Base-by-base conservation (phyloP, 2,113 vertebrate species). In the Catharus fuscescens region DNA sequence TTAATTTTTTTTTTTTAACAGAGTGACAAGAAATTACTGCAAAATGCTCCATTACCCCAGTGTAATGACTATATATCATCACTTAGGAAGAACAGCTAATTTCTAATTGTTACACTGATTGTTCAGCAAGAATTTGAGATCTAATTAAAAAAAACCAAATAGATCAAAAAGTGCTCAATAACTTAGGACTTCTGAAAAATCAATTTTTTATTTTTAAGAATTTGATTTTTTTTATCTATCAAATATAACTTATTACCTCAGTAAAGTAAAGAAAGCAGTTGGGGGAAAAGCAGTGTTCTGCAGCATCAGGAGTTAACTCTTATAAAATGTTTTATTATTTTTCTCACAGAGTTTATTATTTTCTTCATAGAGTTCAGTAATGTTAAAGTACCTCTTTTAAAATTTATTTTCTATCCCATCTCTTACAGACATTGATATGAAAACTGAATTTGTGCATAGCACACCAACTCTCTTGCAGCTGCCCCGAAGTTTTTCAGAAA, bases 121-220 rank as follows among this genome's bases (percentile, higher is more conserved):
- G 73, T 44, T 81, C 23, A 57, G 9, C 31, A 86, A 57, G 21
- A 86, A 67, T 47, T 67, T 66, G 53, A 31, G 6, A 74, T 9
- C 6, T 11, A 15, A 57, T 36, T 42, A 40, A 53, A 45, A n/a
- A n/a, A n/a, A 59, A 5, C 0, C 2, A 29, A 40, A 26, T 6
- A 24, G 10, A 60, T 6, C 19, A 18, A 8, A 12, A 86, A 61
- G 12, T 64, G 17, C 4, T 69, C 10, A 76, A 17, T 10, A 66
- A 23, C 5, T 53, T 32, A 77, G 6, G 10, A 47, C 7, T 59
- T 36, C 34, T 20, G 15, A 92, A 77, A 86, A 82, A 91, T 25
- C 36, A 71, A 9, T 5, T 74, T 70, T 28, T 50, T 34, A 69
- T 88, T 52, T 44, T 24, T 21, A 78, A 59, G 9, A 71, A 64